A percentile compares a stretch with the other conserved stretches of the same genome.
Conservation (phyloP, 2,797 vertebrate species). For the Myotis myotis region DNA sequence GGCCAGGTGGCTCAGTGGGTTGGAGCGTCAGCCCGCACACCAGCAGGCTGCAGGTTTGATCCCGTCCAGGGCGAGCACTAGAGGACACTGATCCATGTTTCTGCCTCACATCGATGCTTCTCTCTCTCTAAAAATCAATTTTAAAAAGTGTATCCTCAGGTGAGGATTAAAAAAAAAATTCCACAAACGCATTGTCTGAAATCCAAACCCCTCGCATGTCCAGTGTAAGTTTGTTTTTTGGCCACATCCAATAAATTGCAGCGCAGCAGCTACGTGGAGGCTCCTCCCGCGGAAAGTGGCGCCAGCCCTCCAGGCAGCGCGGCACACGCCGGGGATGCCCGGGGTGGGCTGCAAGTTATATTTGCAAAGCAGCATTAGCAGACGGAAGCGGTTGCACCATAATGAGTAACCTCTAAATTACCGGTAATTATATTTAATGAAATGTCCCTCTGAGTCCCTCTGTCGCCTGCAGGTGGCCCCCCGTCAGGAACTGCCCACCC, state of each 20-base stretch:
- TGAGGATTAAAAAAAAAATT: background rate
- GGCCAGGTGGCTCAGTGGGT: too few relatives aligned
- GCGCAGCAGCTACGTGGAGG: slow-evolving; percentile 64
- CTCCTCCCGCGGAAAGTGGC: slow-evolving; percentile 68
- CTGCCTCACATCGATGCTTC: background rate
- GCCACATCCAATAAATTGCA: slow-evolving; percentile 77
- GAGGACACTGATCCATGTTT: background rate
- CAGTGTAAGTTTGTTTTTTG: slow-evolving; percentile 64
- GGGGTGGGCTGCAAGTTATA: slow-evolving; percentile 78
- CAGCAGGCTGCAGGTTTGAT: too few relatives aligned
- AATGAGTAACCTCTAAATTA: slow-evolving; percentile 88
- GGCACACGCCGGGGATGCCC: slow-evolving; percentile 68
- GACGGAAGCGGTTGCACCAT: slow-evolving; percentile 87
- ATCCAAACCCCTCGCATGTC: slow-evolving; percentile 70
- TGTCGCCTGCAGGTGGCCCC: slow-evolving; percentile 79
- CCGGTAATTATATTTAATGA: slow-evolving; percentile 81
- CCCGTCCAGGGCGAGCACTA: too few relatives aligned
- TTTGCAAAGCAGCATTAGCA: slow-evolving; percentile 87
- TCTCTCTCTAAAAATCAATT: background rate
- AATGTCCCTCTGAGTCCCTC: slow-evolving; percentile 85
- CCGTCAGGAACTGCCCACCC: slow-evolving; percentile 58
- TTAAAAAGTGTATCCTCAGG: background rate
- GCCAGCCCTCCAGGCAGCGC: slow-evolving; percentile 79
- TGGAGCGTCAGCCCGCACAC: background rate
- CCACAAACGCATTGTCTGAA: slow-evolving; percentile 54